Evolutionary conservation across 2,113 vertebrate species (phyloP), one percentile per base, ranked within the genome.

Genomic region (Antechinus stuartii): DNA sequence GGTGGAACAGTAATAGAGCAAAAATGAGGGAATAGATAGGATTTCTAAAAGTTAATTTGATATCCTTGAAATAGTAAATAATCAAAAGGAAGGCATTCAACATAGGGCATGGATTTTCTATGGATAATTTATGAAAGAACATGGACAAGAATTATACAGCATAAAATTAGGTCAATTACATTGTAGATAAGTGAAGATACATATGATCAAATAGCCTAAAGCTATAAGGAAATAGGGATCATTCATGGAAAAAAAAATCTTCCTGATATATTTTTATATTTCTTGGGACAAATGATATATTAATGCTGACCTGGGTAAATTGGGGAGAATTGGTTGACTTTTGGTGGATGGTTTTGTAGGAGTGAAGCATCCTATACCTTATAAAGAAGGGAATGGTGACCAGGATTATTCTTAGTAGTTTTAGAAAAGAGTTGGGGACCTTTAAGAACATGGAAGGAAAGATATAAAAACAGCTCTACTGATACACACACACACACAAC

Each of bases 361-460:
- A 93, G 56, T 42, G 8, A 92, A 95, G 93, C 84, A 61, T 57
- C 90, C 2, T 50, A 0, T 42, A 54, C 42, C 8, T 68, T 16
- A 93, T 27, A 92, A 92, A 90, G 4, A 4, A 11, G 8, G 14
- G 0, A 25, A 89, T 5, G 8, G 12, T 30, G 22, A 54, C 35
- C 14, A 92, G 54, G 49, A 93, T 54, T 61, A 76, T 6, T 90
- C 11, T 42, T 94, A 8, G 25, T 91, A 95, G 8, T 92, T 47
- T 89, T 95, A 35, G 26, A n/a, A 3, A 30, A 19, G 35, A 49
- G 94, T 92, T 42, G 49, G 47, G 95, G 90, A 95, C 12, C 52
- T 97, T 97, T 93, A 91, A 92, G 68, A 25, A 97, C 95, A 30
- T 35, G 91, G 92, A 93, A 10, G 91, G 93, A 96, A 91, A 97